phyloP scores from a whole-genome alignment of 2,113 vertebrate genomes.

The Pipra filicauda region DNA sequence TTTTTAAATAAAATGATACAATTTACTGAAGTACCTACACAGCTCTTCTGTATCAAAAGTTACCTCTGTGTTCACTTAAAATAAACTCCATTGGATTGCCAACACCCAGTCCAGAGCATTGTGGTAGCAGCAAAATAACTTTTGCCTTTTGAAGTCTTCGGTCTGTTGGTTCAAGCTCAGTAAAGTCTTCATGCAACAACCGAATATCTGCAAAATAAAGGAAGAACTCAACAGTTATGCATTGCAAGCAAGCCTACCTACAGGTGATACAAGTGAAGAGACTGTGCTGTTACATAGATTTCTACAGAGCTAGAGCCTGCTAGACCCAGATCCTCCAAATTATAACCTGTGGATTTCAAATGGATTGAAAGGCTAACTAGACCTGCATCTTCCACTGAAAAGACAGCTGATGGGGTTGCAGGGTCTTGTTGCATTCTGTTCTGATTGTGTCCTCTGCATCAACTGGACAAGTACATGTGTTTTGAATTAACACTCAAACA shows the following conservation, averaged over 20 bases:
- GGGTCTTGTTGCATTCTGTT: neutral
- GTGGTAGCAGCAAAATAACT: conserved; percentile 84
- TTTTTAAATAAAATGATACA: neutral
- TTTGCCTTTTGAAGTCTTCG: conserved; percentile 75
- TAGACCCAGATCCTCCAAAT: neutral
- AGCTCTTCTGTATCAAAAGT: neutral
- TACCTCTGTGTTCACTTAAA: conserved; percentile 86
- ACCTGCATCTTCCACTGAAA: neutral
- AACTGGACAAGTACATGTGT: neutral
- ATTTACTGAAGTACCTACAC: neutral
- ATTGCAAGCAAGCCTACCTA: neutral
- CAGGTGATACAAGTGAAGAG: neutral
- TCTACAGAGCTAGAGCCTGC: neutral
- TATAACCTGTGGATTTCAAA: neutral
- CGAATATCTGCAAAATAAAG: conserved; percentile 78
- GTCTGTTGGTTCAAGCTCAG: conserved; percentile 72
- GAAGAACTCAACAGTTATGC: neutral
- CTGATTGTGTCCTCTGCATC: neutral
- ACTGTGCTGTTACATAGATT: neutral
- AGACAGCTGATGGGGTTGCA: neutral
- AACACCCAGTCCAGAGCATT: conserved; percentile 84
- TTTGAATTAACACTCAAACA: neutral
- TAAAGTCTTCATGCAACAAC: conserved; percentile 80
- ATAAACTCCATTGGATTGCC: conserved; percentile 89
- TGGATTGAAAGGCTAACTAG: neutral